Evolutionary conservation across 2,113 vertebrate genomes (phyloP).

Genomic region (Plotosus lineatus): DNA sequence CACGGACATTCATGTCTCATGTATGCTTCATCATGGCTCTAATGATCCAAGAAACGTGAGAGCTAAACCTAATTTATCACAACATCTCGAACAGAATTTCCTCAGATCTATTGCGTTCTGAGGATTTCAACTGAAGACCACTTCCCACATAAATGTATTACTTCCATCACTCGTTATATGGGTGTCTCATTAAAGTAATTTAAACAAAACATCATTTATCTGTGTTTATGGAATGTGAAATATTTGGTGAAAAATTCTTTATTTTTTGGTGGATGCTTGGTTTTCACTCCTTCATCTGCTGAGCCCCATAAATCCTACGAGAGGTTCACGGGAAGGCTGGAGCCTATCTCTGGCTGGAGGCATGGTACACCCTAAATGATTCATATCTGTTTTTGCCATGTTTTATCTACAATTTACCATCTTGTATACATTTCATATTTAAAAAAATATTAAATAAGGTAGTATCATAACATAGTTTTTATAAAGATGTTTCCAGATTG

Average conservation of each 20-base stretch:
- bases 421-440: too few species aligned
- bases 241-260: background rate
- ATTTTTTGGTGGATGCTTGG: background rate
- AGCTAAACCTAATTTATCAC: slow-evolving; percentile 37
- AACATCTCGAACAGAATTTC: slow-evolving; percentile 29
- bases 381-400: too few species aligned
- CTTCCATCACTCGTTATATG: background rate
- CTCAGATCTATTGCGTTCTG: background rate
- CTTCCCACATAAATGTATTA: slow-evolving; percentile 19
- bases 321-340: too few species aligned
- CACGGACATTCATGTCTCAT: slow-evolving; percentile 48
- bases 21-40: slow-evolving; percentile 42
- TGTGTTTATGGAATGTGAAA: background rate
- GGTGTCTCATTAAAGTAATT: background rate
- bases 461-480: too few species aligned
- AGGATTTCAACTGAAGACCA: background rate
- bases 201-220: slow-evolving; percentile 5
- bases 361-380: too few species aligned
- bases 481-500: too few species aligned
- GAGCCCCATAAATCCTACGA: too few species aligned
- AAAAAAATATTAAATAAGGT: too few species aligned
- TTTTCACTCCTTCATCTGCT: background rate
- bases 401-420: too few species aligned
- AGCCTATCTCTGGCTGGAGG: too few species aligned
- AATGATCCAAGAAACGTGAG: slow-evolving; percentile 29